Base-by-base conservation (phyloP, 1,140 invertebrate genomes). In the Diplogasteroides magnus region DNA sequence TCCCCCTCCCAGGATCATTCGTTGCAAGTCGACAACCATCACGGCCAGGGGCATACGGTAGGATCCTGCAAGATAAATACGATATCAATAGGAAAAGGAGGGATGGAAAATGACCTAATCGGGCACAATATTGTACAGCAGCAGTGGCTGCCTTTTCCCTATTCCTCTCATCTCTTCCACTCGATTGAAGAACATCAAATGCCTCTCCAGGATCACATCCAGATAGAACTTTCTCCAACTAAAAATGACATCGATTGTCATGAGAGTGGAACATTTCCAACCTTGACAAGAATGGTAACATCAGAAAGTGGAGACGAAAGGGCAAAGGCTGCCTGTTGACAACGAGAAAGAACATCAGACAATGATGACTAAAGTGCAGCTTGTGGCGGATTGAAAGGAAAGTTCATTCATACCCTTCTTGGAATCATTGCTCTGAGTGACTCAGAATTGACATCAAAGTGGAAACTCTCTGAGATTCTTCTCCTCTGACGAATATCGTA, bases 41-140 rank as follows among this genome's bases (percentile, higher is more conserved):
- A 94, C 97, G 23, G 91, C 94, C 85, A 98, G 94, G 1, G 93
- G 93, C 91, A 96, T 96, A 76, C 91, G 88, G 84, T 94, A 94
- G 78, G 90, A 89, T 3, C 92, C 91, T 73, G 27, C 27, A 64
- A 31, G 14, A 15, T 23, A 60, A n/a, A n/a, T n/a, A n/a, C n/a
- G n/a, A n/a, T n/a, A n/a, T n/a, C n/a, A n/a, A n/a, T n/a, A n/a
- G n/a, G n/a, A n/a, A n/a, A n/a, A n/a, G n/a, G n/a, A n/a, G n/a
- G n/a, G n/a, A n/a, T n/a, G n/a, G n/a, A n/a, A n/a, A 25, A 2
- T 55, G 14, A 63, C 66, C 60, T 19, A 96, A 87, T 78, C 91
- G 88, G 82, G 91, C 89, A 76, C 90, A 91, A 83, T 89, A 91
- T 37, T 81, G 78, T 27, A 37, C 67, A 11, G 76, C 68, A 32